Base-by-base conservation (phyloP, 2,113 vertebrate genomes). In the Motacilla alba region DNA sequence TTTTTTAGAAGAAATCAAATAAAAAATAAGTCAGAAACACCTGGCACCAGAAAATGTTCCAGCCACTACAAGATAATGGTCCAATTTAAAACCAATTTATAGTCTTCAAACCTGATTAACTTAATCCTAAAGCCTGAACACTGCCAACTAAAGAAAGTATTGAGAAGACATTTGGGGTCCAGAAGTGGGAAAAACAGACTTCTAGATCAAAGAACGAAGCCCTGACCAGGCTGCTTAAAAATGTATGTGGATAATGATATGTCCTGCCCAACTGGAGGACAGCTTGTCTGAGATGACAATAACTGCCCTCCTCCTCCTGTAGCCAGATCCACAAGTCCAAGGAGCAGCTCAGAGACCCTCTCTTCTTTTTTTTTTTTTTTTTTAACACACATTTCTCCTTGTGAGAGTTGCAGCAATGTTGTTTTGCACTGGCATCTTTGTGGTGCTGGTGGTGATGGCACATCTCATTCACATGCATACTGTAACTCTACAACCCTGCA, bases 401-500 rank as follows among this genome's bases (percentile, higher is more conserved):
- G 60, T 63, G 68, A 63, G n/a, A 23, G 21, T 33, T 67, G 66
- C 39, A 35, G 66, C 0, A 1, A 30, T n/a, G 35, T 13, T 76
- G 55, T 37, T 79, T 68, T 46, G 72, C 22, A 15, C 8, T 13
- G 37, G 31, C 28, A 14, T 46, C 49, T 73, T 39, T 31, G 63
- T 2, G 6, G 31, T 74, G 43, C 41, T 23, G 33, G 11, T 89
- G 39, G 28, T 26, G 53, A 44, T 20, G 74, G 39, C 35, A 56
- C 0, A 0, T 49, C 74, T 93, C 80, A 64, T 66, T 90, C 63
- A 74, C 79, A 56, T 0, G 1, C 22, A 9, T 13, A 33, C 10
- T 35, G 69, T 19, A 77, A 49, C 62, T 64, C 60, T 37, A 44
- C 24, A 74, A 20, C 35, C 55, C 58, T 43, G 53, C 27, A 64